These are phyloP conservation scores for Didymodactylos carnosus DNA, from an alignment of 2,888 invertebrate genomes.

Conservation along the genomic window DNA sequence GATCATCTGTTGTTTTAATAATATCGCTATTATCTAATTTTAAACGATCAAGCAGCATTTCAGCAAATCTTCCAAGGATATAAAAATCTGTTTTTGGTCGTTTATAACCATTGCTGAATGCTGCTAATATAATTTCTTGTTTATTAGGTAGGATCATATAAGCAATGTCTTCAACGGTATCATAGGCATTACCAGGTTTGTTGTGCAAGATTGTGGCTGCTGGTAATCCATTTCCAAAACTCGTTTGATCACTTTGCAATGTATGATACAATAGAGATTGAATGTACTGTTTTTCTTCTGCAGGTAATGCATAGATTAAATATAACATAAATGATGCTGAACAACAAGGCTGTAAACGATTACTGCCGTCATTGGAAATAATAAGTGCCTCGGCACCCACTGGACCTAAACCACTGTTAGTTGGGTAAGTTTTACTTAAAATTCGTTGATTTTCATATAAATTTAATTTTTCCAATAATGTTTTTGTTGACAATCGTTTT, in stretches of 20 bases:
- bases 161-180: not conserved
- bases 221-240: not conserved
- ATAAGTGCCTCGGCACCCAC: not conserved
- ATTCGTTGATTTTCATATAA: not conserved
- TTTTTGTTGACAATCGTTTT: not conserved
- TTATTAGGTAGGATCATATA: not conserved
- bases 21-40: not conserved
- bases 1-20: not conserved
- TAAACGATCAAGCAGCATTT: not conserved
- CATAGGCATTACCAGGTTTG: not conserved
- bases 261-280: not conserved
- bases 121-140: not conserved
- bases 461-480: not conserved
- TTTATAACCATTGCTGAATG: not conserved
- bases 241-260: not conserved
- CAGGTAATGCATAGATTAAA: not conserved
- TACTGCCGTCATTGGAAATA: not conserved
- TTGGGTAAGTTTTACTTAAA: not conserved
- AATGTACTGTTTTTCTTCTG: not conserved
- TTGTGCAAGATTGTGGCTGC: not conserved
- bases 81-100: not conserved
- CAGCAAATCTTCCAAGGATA: not conserved
- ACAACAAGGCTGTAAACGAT: not conserved
- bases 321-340: not conserved
- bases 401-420: not conserved